Evolutionary conservation across 2,797 vertebrate genomes (phyloP).

Genomic region (Nannoperca obscura): DNA sequence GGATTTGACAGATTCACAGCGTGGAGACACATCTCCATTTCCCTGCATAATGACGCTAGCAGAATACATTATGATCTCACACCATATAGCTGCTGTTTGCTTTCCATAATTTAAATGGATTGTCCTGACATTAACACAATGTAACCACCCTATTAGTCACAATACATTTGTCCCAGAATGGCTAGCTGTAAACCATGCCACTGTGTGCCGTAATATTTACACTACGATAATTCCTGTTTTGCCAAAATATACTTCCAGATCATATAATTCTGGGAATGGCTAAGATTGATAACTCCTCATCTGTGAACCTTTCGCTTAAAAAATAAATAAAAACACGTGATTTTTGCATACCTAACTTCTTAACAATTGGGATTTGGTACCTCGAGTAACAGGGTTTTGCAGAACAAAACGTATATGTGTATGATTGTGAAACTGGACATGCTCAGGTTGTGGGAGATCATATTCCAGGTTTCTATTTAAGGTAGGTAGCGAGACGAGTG

Average conservation of each 20-base stretch:
- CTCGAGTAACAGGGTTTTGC: slow-evolving; percentile 3
- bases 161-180: slow-evolving; percentile 53
- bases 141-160: slow-evolving; percentile 54
- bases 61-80: slow-evolving; percentile 42
- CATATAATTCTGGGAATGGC: background rate
- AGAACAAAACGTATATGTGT: background rate
- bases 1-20: slow-evolving; percentile 65
- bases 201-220: background rate
- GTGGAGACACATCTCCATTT: slow-evolving; percentile 50
- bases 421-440: slow-evolving; percentile 11
- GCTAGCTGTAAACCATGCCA: slow-evolving; percentile 13
- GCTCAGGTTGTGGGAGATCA: background rate
- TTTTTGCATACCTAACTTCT: background rate
- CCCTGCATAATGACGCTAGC: slow-evolving; percentile 44
- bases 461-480: slow-evolving; percentile 46
- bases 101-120: slow-evolving; percentile 56
- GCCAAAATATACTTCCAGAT: slow-evolving; percentile 15
- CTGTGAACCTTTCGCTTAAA: background rate
- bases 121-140: slow-evolving; percentile 53
- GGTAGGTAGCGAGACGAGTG: slow-evolving; percentile 1
- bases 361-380: background rate
- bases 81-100: slow-evolving; percentile 32
- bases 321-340: background rate
- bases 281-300: background rate
- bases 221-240: slow-evolving; percentile 9